Evolutionary conservation across 2,797 vertebrate genomes (phyloP), one percentile per base, ranked within the genome.

Genomic region (Spatula clypeata): DNA sequence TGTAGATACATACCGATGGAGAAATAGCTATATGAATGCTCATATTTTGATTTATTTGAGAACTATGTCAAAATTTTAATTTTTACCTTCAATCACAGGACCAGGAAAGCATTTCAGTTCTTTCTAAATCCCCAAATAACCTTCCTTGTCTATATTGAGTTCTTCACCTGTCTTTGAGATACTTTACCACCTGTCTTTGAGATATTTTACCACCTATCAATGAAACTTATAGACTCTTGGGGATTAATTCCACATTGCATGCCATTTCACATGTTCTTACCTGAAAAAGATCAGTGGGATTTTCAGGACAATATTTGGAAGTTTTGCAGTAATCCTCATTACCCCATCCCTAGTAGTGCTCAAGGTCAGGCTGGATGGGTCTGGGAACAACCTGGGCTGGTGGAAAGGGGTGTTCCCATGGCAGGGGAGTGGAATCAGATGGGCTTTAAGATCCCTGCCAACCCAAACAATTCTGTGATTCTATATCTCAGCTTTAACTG

Each of bases 21-120:
- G 4, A 1, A n/a, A 38, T 1, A 45, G 3, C 1, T 3, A 29
- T n/a, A n/a, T 10, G 6, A 6, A 21, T 38, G 21, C 3, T 51
- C 13, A 26, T 32, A n/a, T 77, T 74, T 75, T 47, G 6, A 24
- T 29, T 31, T 21, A 42, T 69, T 42, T 75, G 54, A 10, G n/a
- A 75, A 64, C 2, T 62, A 61, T 45, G 44, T 17, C 3, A 79
- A 4, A 1, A 21, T 51, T 66, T 70, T 21, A 7, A 15, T 13
- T 79, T 88, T 55, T 74, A 3, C 58, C 17, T 17, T 29, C 3
- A 57, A 6, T 49, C 12, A 47, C 3, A 11, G 5, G 29, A 57
- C 9, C 12, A 75, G 5, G 7, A 16, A 60, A 54, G 1, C 11
- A 34, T 44, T 85, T 66, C 21, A 2, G 0, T 38, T 69, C 16